Conservation (phyloP, 2,113 vertebrate species). For the Dipodomys spectabilis region DNA sequence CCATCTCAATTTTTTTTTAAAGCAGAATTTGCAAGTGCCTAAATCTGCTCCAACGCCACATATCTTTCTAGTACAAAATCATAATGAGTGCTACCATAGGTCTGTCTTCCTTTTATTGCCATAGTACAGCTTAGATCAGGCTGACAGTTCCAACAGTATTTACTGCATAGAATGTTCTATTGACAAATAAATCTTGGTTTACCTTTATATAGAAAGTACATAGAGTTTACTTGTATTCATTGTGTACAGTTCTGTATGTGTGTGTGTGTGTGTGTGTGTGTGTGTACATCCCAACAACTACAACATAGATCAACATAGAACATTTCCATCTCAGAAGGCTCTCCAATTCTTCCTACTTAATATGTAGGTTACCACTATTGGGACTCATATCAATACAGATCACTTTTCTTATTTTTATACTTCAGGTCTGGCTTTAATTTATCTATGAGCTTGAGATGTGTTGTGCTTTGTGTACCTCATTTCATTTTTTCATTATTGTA, state of each 20-base stretch:
- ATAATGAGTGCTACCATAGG: not conserved
- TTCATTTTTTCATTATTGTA: not conserved
- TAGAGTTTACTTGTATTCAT: not conserved
- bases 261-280: not conserved
- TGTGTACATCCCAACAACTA: not conserved
- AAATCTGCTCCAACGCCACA: not conserved
- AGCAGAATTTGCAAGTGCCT: not conserved
- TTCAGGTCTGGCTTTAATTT: not conserved
- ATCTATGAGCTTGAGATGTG: not conserved
- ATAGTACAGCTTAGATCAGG: not conserved
- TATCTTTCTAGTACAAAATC: not conserved
- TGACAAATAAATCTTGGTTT: not conserved
- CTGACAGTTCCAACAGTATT: not conserved
- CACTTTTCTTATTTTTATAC: not conserved
- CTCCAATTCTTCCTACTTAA: not conserved
- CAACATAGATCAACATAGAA: not conserved
- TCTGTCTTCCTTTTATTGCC: not conserved
- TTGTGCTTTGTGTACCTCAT: not conserved
- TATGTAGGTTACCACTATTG: not conserved
- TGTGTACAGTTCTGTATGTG: not conserved
- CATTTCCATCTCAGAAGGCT: not conserved
- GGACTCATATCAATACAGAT: not conserved
- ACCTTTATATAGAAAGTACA: not conserved
- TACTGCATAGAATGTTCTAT: not conserved
- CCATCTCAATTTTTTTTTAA: too few species aligned